These are phyloP conservation scores for Capreolus pygargus DNA, from an alignment of 2,113 vertebrate genomes.

Conservation along the genomic window DNA sequence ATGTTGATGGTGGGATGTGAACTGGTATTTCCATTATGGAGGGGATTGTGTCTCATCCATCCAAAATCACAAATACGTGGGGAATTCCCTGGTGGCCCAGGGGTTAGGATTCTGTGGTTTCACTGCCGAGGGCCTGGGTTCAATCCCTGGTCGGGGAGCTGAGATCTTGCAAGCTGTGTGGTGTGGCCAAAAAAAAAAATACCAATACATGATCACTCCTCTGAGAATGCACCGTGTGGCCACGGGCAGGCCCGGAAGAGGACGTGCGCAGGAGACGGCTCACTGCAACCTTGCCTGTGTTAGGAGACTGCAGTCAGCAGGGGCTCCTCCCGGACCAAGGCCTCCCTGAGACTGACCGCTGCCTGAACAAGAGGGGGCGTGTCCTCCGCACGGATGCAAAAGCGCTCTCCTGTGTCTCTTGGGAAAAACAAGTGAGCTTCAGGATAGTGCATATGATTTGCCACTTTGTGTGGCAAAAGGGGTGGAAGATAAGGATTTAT, in stretches of 20 bases:
- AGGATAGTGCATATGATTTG: not conserved
- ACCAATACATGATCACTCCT: not conserved
- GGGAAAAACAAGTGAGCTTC: not conserved
- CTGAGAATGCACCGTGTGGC: not conserved
- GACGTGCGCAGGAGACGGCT: accelerated
- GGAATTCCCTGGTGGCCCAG: not conserved
- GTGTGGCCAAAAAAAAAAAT: not conserved
- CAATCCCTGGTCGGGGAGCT: not conserved
- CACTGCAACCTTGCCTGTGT: not conserved
- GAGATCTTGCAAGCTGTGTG: not conserved
- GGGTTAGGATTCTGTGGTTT: not conserved
- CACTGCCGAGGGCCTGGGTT: not conserved
- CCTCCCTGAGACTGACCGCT: not conserved
- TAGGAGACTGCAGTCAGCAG: not conserved
- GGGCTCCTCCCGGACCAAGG: not conserved
- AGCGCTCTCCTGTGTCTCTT: accelerated
- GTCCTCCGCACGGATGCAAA: not conserved
- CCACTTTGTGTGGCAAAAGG: not conserved
- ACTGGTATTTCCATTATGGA: not conserved
- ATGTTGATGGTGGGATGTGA: not conserved
- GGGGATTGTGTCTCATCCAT: not conserved
- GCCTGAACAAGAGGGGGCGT: not conserved
- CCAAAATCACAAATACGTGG: not conserved
- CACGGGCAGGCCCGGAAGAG: not conserved
- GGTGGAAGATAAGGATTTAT: not conserved